Percentiles rank a stretch among this genome's conserved stretches.
phyloP scores from a whole-genome alignment of 2,797 vertebrate genomes.

The Pachyuromys duprasi region DNA sequence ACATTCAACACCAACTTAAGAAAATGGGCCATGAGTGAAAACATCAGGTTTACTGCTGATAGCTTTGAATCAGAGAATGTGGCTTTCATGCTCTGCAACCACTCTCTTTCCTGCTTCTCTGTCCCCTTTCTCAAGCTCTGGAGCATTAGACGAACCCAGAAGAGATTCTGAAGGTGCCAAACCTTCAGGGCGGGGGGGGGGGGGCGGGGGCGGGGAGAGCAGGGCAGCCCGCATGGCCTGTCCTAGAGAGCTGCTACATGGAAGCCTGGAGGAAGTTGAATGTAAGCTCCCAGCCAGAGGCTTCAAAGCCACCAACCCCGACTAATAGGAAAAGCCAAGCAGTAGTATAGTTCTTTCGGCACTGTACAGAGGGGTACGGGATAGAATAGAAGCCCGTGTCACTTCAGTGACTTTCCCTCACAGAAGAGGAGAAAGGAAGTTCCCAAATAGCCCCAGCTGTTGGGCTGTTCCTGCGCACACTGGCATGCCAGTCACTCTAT shows the following conservation, averaged over 20 bases:
- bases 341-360: accelerated
- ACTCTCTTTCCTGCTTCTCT: background rate
- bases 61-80: background rate
- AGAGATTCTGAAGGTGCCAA: background rate
- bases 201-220: no score
- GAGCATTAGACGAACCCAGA: background rate
- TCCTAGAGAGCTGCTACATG: accelerated
- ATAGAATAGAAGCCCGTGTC: background rate
- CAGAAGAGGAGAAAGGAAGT: no score
- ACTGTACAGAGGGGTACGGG: background rate
- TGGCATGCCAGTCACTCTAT: background rate
- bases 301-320: background rate
- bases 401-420: background rate
- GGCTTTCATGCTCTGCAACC: background rate
- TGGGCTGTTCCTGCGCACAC: background rate
- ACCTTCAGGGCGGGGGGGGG: background rate
- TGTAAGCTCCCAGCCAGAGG: background rate
- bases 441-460: background rate
- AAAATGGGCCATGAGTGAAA: background rate
- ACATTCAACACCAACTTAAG: background rate
- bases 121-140: background rate
- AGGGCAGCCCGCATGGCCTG: background rate
- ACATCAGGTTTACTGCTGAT: background rate
- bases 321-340: background rate
- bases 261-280: accelerated